Percentiles rank a stretch among this genome's conserved stretches.
Conservation (phyloP, 2,113 vertebrate genomes). For the Passer montanus region DNA sequence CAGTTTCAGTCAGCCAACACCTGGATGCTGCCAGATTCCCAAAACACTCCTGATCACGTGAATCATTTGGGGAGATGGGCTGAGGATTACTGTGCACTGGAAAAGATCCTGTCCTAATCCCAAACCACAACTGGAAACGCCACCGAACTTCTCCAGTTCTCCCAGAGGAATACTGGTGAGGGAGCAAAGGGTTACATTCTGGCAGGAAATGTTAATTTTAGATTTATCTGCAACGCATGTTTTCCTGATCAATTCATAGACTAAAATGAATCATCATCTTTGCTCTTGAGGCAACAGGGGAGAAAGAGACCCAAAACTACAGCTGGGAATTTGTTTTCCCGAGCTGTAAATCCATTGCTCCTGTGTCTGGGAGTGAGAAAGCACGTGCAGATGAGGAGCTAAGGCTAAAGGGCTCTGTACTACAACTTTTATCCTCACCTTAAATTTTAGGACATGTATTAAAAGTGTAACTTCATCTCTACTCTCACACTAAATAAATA, state of each 20-base stretch:
- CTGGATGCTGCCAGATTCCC: neutral
- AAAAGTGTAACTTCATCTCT: neutral
- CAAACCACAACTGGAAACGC: neutral
- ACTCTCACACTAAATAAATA: conserved; percentile 55
- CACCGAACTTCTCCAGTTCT: neutral
- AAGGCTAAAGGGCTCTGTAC: conserved; percentile 32
- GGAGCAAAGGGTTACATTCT: neutral
- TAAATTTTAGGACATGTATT: neutral
- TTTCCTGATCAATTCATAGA: neutral
- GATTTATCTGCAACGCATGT: neutral
- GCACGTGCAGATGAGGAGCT: neutral
- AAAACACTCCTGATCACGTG: neutral
- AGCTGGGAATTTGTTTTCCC: neutral
- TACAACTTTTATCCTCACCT: conserved; percentile 40
- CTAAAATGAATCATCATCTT: neutral
- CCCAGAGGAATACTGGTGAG: neutral
- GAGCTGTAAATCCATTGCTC: neutral
- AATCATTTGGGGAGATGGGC: neutral
- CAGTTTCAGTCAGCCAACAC: neutral
- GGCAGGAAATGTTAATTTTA: conserved; percentile 2
- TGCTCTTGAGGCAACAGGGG: neutral
- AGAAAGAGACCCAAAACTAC: neutral
- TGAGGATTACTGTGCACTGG: neutral
- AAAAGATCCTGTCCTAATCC: neutral
- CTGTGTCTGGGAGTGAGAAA: neutral